Percentiles rank a stretch among this genome's conserved stretches.
Conservation (phyloP, 2,113 vertebrate species). For the Athene noctua region DNA sequence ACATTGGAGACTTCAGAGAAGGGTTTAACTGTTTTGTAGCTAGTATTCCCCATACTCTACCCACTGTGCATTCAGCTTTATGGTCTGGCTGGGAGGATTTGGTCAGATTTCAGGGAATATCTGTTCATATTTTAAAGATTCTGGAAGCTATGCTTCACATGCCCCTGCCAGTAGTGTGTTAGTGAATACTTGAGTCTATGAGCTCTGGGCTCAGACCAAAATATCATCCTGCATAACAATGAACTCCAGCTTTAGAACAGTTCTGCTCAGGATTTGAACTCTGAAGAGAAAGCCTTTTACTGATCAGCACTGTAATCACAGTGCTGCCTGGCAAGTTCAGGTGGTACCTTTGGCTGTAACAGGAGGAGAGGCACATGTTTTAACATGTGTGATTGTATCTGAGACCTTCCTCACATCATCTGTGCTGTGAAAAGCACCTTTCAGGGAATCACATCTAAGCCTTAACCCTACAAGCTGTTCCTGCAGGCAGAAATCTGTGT, state of each 20-base stretch:
- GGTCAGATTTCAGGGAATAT: neutral
- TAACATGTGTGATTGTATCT: neutral
- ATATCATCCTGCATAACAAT: neutral
- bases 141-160: neutral
- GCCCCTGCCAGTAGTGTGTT: neutral
- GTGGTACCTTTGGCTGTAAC: neutral
- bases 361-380: neutral
- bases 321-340: neutral
- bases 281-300: neutral
- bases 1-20: slow-evolving; percentile 38
- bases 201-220: neutral
- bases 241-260: neutral
- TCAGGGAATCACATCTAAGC: neutral
- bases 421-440: neutral
- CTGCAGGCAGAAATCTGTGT: neutral
- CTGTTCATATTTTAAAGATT: neutral
- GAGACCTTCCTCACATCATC: neutral
- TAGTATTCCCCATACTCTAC: slow-evolving; percentile 10
- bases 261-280: neutral
- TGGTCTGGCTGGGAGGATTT: neutral
- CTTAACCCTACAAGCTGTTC: neutral
- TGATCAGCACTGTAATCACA: neutral
- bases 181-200: neutral
- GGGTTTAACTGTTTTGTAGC: slow-evolving; percentile 61
- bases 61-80: neutral